A percentile compares a stretch with the other conserved stretches of the same genome.
These are phyloP conservation scores for Phallusia fumigata DNA, from an alignment of 23 tunicate species.

Conservation along the genomic window DNA sequence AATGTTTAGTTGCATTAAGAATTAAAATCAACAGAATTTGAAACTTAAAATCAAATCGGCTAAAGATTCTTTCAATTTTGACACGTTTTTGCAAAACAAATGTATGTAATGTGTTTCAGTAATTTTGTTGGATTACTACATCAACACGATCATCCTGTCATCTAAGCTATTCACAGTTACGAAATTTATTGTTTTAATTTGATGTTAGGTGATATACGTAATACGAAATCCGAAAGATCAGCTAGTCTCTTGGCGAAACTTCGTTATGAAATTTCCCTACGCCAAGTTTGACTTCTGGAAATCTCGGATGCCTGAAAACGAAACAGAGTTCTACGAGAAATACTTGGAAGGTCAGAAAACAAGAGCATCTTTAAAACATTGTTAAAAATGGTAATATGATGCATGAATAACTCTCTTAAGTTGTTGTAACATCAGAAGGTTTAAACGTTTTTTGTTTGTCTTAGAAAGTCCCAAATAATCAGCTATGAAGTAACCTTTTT, in stretches of 20 bases:
- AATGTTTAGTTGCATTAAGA: too few species aligned
- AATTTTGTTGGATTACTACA: too few species aligned
- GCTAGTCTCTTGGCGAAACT: neutral
- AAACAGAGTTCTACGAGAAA: neutral
- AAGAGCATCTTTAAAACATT: neutral
- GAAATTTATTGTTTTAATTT: neutral
- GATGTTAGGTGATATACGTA: neutral
- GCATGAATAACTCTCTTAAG: too few species aligned
- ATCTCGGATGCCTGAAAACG: neutral
- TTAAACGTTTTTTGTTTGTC: too few species aligned
- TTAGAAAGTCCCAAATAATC: too few species aligned
- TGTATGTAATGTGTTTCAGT: too few species aligned
- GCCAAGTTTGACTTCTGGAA: neutral
- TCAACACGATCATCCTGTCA: neutral
- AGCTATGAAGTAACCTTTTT: too few species aligned
- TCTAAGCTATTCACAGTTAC: neutral
- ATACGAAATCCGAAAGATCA: conserved; percentile 2
- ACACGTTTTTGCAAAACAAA: too few species aligned
- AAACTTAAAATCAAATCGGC: too few species aligned
- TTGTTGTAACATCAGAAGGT: too few species aligned
- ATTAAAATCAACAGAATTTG: too few species aligned
- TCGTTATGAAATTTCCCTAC: neutral
- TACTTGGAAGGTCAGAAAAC: neutral
- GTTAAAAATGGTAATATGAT: neutral
- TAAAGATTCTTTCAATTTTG: too few species aligned